These are phyloP conservation scores for Acanthosepion pharaonis DNA, from an alignment of 2,888 invertebrate species.

Conservation along the genomic window DNA sequence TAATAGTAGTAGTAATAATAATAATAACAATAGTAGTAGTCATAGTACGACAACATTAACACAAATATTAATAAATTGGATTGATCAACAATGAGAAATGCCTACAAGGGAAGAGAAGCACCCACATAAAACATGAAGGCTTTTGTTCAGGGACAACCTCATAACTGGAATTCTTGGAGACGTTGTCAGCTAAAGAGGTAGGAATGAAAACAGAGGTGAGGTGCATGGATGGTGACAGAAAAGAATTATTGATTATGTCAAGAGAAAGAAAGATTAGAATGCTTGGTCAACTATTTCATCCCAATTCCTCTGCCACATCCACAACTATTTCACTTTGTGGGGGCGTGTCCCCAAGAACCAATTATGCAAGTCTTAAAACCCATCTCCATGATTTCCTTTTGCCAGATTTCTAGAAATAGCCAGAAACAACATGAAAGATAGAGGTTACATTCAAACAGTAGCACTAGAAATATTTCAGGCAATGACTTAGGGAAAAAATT, in stretches of 20 bases:
- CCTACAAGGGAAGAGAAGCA: neutral
- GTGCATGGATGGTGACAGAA: neutral
- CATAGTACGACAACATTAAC: neutral
- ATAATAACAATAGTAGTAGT: neutral
- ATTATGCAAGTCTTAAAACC: neutral
- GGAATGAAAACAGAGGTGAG: neutral
- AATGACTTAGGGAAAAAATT: too few species aligned
- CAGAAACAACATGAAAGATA: neutral
- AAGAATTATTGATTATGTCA: neutral
- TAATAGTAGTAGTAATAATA: neutral
- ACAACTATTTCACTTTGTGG: neutral
- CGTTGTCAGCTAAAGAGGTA: constrained; percentile 21
- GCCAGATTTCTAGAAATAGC: neutral
- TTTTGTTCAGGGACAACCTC: constrained; percentile 33
- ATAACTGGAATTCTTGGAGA: constrained; percentile 33
- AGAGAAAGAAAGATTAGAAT: constrained; percentile 33
- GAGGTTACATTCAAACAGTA: too few species aligned
- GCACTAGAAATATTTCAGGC: neutral
- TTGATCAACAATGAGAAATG: neutral
- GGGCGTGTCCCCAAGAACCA: neutral
- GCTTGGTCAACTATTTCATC: neutral
- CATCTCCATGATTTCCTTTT: neutral
- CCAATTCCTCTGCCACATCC: neutral
- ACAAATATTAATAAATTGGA: neutral
- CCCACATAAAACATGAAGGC: constrained; percentile 33